Base-by-base conservation (phyloP, 2,113 vertebrate genomes). In the Onychorhynchus coronatus region DNA sequence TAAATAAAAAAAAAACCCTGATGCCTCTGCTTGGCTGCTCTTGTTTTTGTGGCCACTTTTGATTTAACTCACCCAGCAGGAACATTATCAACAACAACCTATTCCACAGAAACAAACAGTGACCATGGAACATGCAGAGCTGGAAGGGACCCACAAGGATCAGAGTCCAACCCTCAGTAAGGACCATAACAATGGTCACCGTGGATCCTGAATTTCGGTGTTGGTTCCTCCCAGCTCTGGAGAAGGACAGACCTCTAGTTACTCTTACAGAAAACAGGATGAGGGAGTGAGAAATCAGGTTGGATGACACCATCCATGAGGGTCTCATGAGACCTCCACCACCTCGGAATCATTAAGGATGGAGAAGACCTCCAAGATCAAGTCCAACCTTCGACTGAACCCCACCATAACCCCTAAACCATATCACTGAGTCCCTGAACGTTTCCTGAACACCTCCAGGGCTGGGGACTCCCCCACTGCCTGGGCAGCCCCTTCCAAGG, bases 231-330 rank as follows among this genome's bases (percentile, higher is more conserved):
- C 27, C 59, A 39, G 37, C 59, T 4, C 30, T 6, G 27, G 59
- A 44, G 52, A 10, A 53, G 53, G 5, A 72, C 19, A 5, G 37
- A 58, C 41, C 33, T 46, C 22, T 3, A 13, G 8, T 28, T 7
- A 11, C 47, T 20, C n/a, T 7, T 7, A 4, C 21, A 23, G n/a
- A 33, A 61, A 85, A 39, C 9, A 5, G 13, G 19, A 33, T 0
- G 24, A 53, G 44, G 5, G 52, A 52, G 58, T 8, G 47, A 44
- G 7, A 35, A 22, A 76, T 12, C 13, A 31, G 37, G 16, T 11
- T 27, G 27, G 42, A n/a, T 10, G 22, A n/a, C 28, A n/a, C 3
- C 19, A 6, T 3, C 11, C 1, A 8, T 0, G 1, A 1, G 10
- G 35, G 35, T n/a, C 30, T 41, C 28, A 14, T 4, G 27, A 30